A percentile compares a stretch with the other conserved stretches of the same genome.
Evolutionary conservation across 2,113 vertebrate species (phyloP).

Genomic region (Scatophagus argus): DNA sequence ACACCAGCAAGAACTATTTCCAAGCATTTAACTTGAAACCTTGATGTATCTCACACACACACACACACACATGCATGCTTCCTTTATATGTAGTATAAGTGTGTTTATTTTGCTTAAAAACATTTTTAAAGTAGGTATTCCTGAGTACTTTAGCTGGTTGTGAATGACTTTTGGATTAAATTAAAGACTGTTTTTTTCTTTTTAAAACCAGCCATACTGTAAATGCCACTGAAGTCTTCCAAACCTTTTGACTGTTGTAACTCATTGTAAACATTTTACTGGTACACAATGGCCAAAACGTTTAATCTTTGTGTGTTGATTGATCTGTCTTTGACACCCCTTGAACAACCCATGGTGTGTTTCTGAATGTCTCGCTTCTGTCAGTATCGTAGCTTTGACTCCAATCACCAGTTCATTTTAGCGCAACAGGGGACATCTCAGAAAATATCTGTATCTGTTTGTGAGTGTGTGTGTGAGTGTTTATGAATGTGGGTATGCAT

Average conservation of each 20-base stretch:
- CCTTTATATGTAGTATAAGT: neutral
- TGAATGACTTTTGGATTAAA: neutral
- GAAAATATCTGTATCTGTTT: slow-evolving; percentile 5
- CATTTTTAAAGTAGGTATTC: neutral
- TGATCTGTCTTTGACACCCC: neutral
- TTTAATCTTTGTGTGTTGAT: no score
- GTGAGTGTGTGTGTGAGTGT: neutral
- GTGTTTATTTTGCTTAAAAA: neutral
- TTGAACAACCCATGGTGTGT: no score
- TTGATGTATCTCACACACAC: slow-evolving; percentile 9
- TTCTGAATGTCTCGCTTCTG: neutral
- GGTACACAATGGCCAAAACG: neutral
- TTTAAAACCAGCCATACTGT: neutral
- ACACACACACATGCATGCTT: neutral
- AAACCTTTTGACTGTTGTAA: neutral
- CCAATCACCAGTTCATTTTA: slow-evolving; percentile 17
- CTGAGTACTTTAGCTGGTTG: neutral
- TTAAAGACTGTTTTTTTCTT: neutral
- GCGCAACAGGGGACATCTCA: neutral
- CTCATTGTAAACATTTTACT: neutral
- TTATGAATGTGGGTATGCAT: slow-evolving; percentile 3
- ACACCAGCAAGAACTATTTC: slow-evolving; percentile 56
- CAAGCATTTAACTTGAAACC: slow-evolving; percentile 63
- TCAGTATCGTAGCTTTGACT: slow-evolving; percentile 11
- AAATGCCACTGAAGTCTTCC: neutral